phyloP scores from a whole-genome alignment of 2,797 vertebrate genomes.

The Salmo trutta region DNA sequence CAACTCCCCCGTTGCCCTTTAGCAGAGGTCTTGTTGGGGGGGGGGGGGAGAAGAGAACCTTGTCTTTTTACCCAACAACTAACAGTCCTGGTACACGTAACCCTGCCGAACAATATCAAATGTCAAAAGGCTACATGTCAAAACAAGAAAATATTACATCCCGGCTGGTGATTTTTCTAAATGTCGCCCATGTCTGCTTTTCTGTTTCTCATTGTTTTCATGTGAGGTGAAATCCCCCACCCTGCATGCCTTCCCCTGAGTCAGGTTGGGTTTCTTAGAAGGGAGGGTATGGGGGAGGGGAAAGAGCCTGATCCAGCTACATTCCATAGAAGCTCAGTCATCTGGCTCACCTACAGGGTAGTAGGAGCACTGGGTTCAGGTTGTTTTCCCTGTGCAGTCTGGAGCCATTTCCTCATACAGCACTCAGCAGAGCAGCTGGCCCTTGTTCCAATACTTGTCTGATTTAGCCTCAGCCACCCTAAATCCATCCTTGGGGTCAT shows the following conservation, averaged over 20 bases:
- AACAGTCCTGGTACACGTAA: neutral
- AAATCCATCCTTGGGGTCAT: too few relatives aligned
- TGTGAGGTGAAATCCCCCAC: neutral
- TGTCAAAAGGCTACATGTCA: constrained; percentile 8
- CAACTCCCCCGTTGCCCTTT: constrained; percentile 47
- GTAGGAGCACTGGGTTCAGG: neutral
- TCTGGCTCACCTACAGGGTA: constrained; percentile 27
- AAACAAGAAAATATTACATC: constrained; percentile 6
- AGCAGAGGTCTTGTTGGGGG: constrained; percentile 23
- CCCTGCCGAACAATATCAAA: constrained; percentile 19
- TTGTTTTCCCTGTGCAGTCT: constrained; percentile 26
- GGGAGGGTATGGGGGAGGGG: constrained; percentile 17
- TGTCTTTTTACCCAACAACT: constrained; percentile 9
- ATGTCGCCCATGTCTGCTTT: neutral
- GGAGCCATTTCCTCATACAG: constrained; percentile 15
- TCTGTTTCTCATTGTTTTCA: constrained; percentile 1
- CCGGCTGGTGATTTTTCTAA: neutral
- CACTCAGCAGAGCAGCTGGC: neutral
- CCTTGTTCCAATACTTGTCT: neutral
- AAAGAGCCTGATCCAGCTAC: constrained; percentile 7
- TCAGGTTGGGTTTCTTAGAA: constrained; percentile 7
- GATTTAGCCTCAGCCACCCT: neutral
- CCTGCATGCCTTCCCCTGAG: neutral
- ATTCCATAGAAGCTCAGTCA: constrained; percentile 41
- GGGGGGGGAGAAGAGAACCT: constrained; percentile 14